Percentiles rank a stretch among this genome's conserved stretches.
These are phyloP conservation scores for Philaethria dido DNA, from an alignment of 2,888 invertebrate species.

Conservation along the genomic window DNA sequence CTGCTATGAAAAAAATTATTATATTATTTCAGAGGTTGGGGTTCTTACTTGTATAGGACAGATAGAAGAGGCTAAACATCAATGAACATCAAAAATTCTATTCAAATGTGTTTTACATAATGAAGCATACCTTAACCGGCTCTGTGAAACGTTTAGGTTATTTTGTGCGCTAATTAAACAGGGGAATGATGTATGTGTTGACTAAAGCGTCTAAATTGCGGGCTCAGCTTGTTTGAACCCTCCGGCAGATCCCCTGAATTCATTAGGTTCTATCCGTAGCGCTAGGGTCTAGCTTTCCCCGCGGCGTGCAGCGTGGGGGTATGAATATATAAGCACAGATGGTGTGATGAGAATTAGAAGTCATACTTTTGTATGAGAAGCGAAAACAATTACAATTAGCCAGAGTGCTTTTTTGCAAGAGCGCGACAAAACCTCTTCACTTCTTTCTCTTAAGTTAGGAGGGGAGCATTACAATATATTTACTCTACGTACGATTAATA, in stretches of 20 bases:
- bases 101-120: slow-evolving; percentile 7
- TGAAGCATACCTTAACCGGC: slow-evolving; percentile 21
- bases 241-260: slow-evolving; percentile 54
- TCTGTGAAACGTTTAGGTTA: slow-evolving; percentile 35
- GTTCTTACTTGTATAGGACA: not conserved
- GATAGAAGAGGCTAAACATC: not conserved
- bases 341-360: slow-evolving; percentile 40
- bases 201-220: slow-evolving; percentile 53
- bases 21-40: not conserved
- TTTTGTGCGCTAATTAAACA: slow-evolving; percentile 50
- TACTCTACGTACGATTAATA: slow-evolving; percentile 2
- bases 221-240: slow-evolving; percentile 49
- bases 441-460: not conserved
- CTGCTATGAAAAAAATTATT: not conserved
- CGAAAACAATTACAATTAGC: slow-evolving; percentile 23
- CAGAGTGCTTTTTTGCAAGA: slow-evolving; percentile 16
- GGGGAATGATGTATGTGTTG: slow-evolving; percentile 53
- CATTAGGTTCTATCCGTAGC: slow-evolving; percentile 56
- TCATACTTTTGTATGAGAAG: slow-evolving; percentile 39
- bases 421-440: slow-evolving; percentile 2
- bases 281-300: slow-evolving; percentile 61
- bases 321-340: slow-evolving; percentile 57
- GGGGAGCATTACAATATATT: slow-evolving; percentile 8
- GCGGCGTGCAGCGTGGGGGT: slow-evolving; percentile 50
- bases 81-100: not conserved